These are phyloP conservation scores for Scleropages formosus DNA, from an alignment of 2,797 vertebrate species.

Conservation along the genomic window DNA sequence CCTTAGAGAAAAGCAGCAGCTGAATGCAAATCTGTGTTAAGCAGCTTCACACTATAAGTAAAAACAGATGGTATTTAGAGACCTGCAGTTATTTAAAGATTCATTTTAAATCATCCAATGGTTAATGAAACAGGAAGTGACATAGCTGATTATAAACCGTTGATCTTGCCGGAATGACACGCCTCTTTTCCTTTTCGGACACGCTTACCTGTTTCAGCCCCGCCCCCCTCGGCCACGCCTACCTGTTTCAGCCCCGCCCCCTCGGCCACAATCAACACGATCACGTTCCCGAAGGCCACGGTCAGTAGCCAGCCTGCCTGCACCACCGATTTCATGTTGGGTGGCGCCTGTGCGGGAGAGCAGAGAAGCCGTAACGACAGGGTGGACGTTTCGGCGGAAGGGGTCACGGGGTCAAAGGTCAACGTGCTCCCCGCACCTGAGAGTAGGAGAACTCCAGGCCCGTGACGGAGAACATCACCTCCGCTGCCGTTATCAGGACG, in stretches of 20 bases:
- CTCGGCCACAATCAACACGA: constrained; percentile 89
- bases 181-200: no score
- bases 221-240: constrained; percentile 88
- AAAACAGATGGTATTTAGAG: no score
- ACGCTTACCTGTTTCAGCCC: constrained; percentile 86
- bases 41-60: no score
- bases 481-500: constrained; percentile 80
- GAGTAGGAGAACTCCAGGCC: constrained; percentile 97
- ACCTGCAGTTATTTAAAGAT: no score
- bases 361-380: neutral
- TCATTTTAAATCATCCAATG: no score
- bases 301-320: constrained; percentile 96
- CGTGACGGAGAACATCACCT: constrained; percentile 96
- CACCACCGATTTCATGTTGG: constrained; percentile 95
- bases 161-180: no score
- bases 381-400: no score
- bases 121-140: no score
- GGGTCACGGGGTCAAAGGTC: neutral
- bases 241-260: constrained; percentile 84
- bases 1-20: no score
- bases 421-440: constrained; percentile 66
- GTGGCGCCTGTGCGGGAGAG: constrained; percentile 72
- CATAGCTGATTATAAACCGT: no score
- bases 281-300: constrained; percentile 88
- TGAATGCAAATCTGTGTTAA: no score